These are phyloP conservation scores for Halesus radiatus DNA, from an alignment of 1,140 invertebrate species.

Conservation along the genomic window DNA sequence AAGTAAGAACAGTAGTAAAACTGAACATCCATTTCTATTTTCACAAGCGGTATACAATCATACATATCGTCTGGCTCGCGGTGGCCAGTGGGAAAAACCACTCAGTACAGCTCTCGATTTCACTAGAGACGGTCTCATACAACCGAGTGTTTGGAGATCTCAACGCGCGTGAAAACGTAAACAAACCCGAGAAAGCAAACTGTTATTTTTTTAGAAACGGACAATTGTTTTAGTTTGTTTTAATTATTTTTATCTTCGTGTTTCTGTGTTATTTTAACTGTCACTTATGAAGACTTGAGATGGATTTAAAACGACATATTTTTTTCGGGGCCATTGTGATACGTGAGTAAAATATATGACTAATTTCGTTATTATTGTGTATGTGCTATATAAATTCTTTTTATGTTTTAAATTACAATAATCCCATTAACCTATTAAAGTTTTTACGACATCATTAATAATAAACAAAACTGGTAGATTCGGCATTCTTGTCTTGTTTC, in stretches of 20 bases:
- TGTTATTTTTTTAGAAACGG: neutral
- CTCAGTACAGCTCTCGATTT: slow-evolving; percentile 11
- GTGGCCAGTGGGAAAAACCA: neutral
- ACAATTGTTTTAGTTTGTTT: neutral
- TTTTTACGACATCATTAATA: too few relatives aligned
- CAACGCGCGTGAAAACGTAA: slow-evolving; percentile 1
- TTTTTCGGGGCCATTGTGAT: slow-evolving; percentile 5
- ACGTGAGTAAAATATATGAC: neutral
- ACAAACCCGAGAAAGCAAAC: slow-evolving; percentile 2
- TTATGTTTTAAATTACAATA: too few relatives aligned
- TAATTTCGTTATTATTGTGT: too few relatives aligned
- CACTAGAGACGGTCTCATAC: slow-evolving; percentile 1
- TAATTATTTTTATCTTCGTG: neutral
- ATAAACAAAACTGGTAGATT: too few relatives aligned
- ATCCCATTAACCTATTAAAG: too few relatives aligned
- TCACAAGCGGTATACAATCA: neutral
- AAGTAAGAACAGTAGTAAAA: neutral
- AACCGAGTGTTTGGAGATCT: neutral
- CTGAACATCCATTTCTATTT: neutral
- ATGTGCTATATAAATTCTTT: too few relatives aligned
- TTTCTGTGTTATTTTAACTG: too few relatives aligned
- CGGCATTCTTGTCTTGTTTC: too few relatives aligned
- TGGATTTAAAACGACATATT: slow-evolving; percentile 9
- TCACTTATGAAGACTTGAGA: neutral
- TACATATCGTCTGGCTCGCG: neutral